phyloP scores from a whole-genome alignment of 2,888 invertebrate genomes.

The Parnassius smintheus region DNA sequence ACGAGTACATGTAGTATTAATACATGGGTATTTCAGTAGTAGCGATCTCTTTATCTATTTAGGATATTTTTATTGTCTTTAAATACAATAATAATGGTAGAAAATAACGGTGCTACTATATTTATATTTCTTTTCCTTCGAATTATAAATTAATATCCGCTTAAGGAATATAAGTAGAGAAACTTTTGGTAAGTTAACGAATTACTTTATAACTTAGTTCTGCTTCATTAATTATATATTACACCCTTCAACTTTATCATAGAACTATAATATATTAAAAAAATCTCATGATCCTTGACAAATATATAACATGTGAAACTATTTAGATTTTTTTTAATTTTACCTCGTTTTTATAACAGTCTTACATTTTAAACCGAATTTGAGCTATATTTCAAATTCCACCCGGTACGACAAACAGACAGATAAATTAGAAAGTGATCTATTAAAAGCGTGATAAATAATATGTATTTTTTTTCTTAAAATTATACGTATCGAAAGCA shows the following conservation, averaged over 20 bases:
- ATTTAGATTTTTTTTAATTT: too few species aligned
- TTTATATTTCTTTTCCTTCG: slow-evolving; percentile 9
- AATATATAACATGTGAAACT: too few species aligned
- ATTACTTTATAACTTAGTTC: slow-evolving; percentile 12
- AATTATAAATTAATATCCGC: slow-evolving; percentile 10
- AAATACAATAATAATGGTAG: background rate
- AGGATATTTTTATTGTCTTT: slow-evolving; percentile 1
- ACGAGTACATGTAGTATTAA: slow-evolving; percentile 49
- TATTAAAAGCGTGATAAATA: too few species aligned
- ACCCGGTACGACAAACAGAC: too few species aligned
- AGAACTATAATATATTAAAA: background rate
- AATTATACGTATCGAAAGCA: too few species aligned
- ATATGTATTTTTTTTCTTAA: too few species aligned
- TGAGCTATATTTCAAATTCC: too few species aligned
- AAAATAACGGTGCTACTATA: background rate
- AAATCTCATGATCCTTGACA: too few species aligned
- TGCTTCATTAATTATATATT: slow-evolving; percentile 8
- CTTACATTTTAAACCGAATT: too few species aligned
- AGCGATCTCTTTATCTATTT: slow-evolving; percentile 30
- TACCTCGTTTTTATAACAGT: too few species aligned
- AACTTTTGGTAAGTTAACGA: slow-evolving; percentile 14
- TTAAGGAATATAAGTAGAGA: slow-evolving; percentile 9
- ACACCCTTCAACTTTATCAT: background rate
- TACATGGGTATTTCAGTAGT: slow-evolving; percentile 48
- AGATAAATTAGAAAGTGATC: too few species aligned